Percentiles rank a stretch among this genome's conserved stretches.
These are phyloP conservation scores for Brachionus angularis DNA, from an alignment of 1,140 invertebrate species.

Conservation along the genomic window DNA sequence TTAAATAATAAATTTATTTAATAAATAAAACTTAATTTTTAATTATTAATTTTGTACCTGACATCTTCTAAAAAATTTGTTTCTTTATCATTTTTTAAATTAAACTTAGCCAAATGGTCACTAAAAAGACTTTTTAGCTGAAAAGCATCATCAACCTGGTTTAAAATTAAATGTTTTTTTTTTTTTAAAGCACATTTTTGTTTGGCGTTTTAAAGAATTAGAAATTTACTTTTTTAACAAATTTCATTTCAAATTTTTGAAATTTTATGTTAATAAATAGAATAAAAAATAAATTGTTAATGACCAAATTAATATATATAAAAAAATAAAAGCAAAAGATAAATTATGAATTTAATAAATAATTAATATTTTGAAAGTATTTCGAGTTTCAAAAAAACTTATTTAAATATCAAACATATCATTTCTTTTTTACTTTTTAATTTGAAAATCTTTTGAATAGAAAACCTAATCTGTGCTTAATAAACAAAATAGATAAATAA, in stretches of 20 bases:
- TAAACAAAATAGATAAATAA: too few relatives aligned
- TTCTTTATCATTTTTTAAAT: constrained; percentile 8
- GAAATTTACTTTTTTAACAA: constrained; percentile 33
- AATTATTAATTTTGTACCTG: background rate
- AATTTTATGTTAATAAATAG: background rate
- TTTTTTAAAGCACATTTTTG: too few relatives aligned
- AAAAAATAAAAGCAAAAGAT: too few relatives aligned
- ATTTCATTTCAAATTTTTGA: constrained; percentile 21
- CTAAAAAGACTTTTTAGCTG: constrained; percentile 11
- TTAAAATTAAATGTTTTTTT: background rate
- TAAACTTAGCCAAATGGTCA: constrained; percentile 27
- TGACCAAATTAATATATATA: too few relatives aligned
- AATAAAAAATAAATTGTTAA: constrained; percentile 9
- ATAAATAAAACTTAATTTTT: background rate
- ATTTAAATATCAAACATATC: too few relatives aligned
- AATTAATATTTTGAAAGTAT: too few relatives aligned
- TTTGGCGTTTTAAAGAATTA: too few relatives aligned
- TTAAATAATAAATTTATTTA: background rate
- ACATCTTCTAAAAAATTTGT: constrained; percentile 32
- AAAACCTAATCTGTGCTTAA: too few relatives aligned
- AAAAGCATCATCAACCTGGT: constrained; percentile 27
- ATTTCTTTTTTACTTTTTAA: too few relatives aligned
- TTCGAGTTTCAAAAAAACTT: too few relatives aligned
- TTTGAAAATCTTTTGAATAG: too few relatives aligned
- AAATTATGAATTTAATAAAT: too few relatives aligned